phyloP scores from a whole-genome alignment of 2,888 invertebrate genomes.

The Cerastis leucographa region DNA sequence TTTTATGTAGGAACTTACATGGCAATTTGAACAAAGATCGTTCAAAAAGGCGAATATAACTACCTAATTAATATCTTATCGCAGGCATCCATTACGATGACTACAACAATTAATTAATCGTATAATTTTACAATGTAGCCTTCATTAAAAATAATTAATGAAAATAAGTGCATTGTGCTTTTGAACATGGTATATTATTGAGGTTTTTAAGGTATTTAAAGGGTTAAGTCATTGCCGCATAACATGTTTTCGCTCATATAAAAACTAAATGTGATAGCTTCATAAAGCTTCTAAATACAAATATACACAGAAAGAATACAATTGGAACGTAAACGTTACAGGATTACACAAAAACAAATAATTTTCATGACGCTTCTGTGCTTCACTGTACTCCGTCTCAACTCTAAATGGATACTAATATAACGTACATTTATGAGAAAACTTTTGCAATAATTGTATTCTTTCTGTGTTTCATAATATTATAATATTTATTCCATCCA shows the following conservation, averaged over 20 bases:
- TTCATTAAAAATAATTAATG: constrained; percentile 28
- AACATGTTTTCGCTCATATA: neutral
- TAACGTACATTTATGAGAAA: constrained; percentile 60
- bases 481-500: constrained; percentile 45
- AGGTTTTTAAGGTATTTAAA: neutral
- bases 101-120: constrained; percentile 32
- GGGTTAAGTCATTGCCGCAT: neutral
- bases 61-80: constrained; percentile 44
- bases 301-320: neutral
- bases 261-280: neutral
- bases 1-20: neutral
- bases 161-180: neutral
- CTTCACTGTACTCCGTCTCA: constrained; percentile 33
- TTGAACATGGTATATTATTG: neutral
- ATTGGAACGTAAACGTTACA: neutral
- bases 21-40: neutral
- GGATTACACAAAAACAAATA: neutral
- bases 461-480: constrained; percentile 50
- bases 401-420: constrained; percentile 43
- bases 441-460: constrained; percentile 62
- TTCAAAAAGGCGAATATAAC: constrained; percentile 16
- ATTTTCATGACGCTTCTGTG: neutral
- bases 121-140: constrained; percentile 13
- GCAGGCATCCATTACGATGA: constrained; percentile 12
- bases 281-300: neutral